These are phyloP conservation scores for Microctenopoma steveboyesi DNA, from an alignment of 2,797 vertebrate genomes.

Conservation along the genomic window DNA sequence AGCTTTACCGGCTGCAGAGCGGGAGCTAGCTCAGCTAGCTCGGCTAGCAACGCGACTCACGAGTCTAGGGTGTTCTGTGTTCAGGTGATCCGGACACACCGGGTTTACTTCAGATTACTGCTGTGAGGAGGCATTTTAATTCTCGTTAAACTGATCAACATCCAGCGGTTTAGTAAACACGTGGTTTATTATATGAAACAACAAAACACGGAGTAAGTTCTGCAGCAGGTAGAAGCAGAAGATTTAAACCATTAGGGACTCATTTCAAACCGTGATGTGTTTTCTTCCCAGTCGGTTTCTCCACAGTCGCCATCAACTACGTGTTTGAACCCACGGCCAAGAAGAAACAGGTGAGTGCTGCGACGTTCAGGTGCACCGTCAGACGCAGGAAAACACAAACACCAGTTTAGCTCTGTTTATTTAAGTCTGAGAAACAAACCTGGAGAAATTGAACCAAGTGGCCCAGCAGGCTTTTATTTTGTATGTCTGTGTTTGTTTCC, in stretches of 20 bases:
- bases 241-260: neutral
- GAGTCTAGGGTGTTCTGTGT: too few relatives aligned
- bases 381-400: neutral
- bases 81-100: neutral
- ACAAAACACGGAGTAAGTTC: too few relatives aligned
- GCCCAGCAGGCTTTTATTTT: conserved; percentile 8
- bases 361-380: neutral
- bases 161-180: too few relatives aligned
- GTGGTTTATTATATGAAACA: too few relatives aligned
- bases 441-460: too few relatives aligned
- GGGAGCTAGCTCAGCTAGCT: neutral
- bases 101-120: too few relatives aligned
- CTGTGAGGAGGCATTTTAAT: too few relatives aligned
- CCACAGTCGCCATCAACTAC: conserved; percentile 83
- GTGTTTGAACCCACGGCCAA: conserved; percentile 68
- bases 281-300: conserved; percentile 80
- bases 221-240: too few relatives aligned
- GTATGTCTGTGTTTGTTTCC: neutral
- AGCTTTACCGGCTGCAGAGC: rapidly evolving
- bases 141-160: too few relatives aligned
- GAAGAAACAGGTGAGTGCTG: conserved; percentile 76
- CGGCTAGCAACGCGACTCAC: neutral
- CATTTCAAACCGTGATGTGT: neutral
- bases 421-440: too few relatives aligned
- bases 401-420: neutral